A percentile compares a stretch with the other conserved stretches of the same genome.
phyloP scores from a whole-genome alignment of 53 echinoderm and acorn worm genomes.

The Echinarachnius parma region DNA sequence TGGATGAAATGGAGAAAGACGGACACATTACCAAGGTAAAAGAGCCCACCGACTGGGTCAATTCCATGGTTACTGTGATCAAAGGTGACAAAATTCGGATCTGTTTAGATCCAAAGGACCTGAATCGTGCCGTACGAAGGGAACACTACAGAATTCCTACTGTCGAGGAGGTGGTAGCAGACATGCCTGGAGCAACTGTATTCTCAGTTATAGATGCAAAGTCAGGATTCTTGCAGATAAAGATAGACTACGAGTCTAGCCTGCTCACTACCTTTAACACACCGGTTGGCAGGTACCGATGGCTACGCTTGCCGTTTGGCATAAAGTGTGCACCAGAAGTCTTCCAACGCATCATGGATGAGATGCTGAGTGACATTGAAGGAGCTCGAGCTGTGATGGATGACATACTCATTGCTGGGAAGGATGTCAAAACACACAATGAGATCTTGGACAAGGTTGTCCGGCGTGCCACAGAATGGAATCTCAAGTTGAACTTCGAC shows the following conservation, averaged over 20 bases:
- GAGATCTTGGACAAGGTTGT: constrained; percentile 45
- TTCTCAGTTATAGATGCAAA: constrained; percentile 56
- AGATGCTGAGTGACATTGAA: constrained; percentile 58
- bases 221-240: constrained; percentile 60
- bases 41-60: constrained; percentile 65
- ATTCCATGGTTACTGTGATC: constrained; percentile 43
- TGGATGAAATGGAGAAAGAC: constrained; percentile 53
- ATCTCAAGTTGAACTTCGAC: constrained; percentile 42
- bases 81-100: constrained; percentile 54
- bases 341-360: constrained; percentile 53
- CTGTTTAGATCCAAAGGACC: constrained; percentile 56
- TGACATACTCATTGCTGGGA: constrained; percentile 19
- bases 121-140: constrained; percentile 50
- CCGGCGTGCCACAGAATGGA: constrained; percentile 59
- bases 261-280: constrained; percentile 66
- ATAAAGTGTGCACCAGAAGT: constrained; percentile 52
- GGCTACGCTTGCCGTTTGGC: constrained; percentile 67
- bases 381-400: constrained; percentile 66
- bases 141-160: constrained; percentile 51
- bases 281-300: constrained; percentile 63
- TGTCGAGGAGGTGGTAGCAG: constrained; percentile 42
- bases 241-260: constrained; percentile 57
- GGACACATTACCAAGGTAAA: constrained; percentile 54
- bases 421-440: constrained; percentile 44
- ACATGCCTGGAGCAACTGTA: constrained; percentile 25